Evolutionary conservation across 2,797 vertebrate species (phyloP), one percentile per base, ranked within the genome.

Genomic region (Siniperca obscura): DNA sequence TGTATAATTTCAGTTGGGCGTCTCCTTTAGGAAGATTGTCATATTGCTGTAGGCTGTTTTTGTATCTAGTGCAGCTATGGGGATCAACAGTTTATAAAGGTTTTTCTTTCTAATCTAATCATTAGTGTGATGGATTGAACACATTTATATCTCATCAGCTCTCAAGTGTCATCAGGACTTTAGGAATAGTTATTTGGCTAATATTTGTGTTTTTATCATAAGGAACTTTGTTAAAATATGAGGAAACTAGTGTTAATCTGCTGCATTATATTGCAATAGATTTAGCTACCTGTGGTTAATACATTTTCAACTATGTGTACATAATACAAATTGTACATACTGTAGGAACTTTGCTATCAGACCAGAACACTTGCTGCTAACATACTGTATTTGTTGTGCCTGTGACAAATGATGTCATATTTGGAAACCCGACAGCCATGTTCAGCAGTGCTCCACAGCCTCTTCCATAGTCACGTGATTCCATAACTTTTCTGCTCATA

Each of bases 391-490:
- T 42, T 46, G 17, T 67, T 72, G 50, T 13, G 25, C n/a, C 34
- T 27, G 8, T 53, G 55, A 67, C 2, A 0, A 74, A 70, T 78
- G 22, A 59, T 5, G 34, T 34, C 14, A n/a, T 52, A n/a, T 30
- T 5, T 7, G 17, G 34, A 70, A 62, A 36, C 66, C n/a, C 59
- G 42, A 66, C 22, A 79, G 61, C 19, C 60, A 73, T 80, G 36
- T 56, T 66, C 42, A 59, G 38, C 17, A 19, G 17, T 66, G 19
- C n/a, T 55, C 9, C 56, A 70, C 48, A 34, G 21, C 21, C 27
- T 48, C 27, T 19, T 22, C 30, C 2, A 21, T 17, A 34, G 9
- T 27, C 22, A 25, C 6, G 1, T 50, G 27, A 6, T 9, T 25
- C 11, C 10, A 38, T 25, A 19, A 62, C n/a, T 34, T 61, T 60